Conservation (phyloP, 2,113 vertebrate genomes). For the Perca schrenkii region DNA sequence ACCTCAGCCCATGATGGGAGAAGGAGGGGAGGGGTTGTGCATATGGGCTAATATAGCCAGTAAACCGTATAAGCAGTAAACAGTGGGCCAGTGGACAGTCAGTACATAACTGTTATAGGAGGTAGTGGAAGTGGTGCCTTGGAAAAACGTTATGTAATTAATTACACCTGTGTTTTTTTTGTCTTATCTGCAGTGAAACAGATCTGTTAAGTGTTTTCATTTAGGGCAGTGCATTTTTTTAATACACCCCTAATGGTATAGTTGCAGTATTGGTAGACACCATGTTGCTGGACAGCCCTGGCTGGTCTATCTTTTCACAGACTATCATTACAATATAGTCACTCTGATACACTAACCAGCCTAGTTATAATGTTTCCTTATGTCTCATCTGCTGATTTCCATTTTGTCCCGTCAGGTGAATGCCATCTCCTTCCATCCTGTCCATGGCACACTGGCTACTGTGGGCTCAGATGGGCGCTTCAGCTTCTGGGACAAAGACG, state of each 20-base stretch:
- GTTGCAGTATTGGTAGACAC: neutral
- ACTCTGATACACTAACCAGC: neutral
- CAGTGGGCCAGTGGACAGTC: too few relatives aligned
- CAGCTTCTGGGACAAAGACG: conserved; percentile 99
- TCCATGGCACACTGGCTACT: conserved; percentile 95
- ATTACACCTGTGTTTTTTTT: neutral
- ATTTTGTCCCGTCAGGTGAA: conserved; percentile 88
- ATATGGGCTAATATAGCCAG: too few relatives aligned
- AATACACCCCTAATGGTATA: neutral
- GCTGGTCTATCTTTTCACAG: neutral
- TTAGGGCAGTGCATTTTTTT: neutral
- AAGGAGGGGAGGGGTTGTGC: too few relatives aligned
- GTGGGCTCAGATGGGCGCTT: conserved; percentile 98
- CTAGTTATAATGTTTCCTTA: neutral
- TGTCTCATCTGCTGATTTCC: neutral
- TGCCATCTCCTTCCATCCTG: conserved; percentile 97
- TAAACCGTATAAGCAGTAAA: too few relatives aligned
- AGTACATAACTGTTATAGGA: too few relatives aligned
- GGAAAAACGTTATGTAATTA: neutral
- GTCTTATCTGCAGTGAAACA: neutral
- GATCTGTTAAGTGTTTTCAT: neutral
- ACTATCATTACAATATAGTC: neutral
- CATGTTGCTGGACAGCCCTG: neutral
- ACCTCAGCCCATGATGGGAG: too few relatives aligned
- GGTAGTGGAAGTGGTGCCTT: neutral